Conservation (phyloP, 2,888 invertebrate genomes). For the Parascotia fuliginaria region DNA sequence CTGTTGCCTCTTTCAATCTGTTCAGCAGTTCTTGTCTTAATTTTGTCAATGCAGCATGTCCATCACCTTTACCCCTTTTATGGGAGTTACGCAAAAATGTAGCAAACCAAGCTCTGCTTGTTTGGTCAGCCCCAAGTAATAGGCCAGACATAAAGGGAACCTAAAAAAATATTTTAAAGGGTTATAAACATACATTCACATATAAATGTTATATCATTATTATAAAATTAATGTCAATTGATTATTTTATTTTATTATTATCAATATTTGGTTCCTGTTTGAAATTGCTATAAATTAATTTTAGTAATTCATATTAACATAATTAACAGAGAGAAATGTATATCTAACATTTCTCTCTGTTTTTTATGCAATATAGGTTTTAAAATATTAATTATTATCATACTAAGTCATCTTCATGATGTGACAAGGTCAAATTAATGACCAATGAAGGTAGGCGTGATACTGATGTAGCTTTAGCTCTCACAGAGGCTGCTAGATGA, state of each 20-base stretch:
- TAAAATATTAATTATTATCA: no score
- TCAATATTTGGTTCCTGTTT: no score
- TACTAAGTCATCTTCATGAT: constrained; percentile 86
- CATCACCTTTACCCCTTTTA: constrained; percentile 91
- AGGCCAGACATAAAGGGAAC: constrained; percentile 96
- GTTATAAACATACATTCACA: no score
- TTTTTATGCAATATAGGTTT: no score
- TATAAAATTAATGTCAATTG: no score
- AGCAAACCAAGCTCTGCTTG: constrained; percentile 96
- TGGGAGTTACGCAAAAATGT: constrained; percentile 95
- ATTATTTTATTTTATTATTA: no score
- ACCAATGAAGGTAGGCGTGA: constrained; percentile 96
- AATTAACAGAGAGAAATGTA: no score
- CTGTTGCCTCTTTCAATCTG: constrained; percentile 89
- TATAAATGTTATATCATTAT: no score
- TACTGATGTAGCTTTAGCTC: constrained; percentile 95
- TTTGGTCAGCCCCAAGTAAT: constrained; percentile 95
- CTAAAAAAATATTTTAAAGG: constrained; percentile 49
- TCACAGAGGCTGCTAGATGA: constrained; percentile 92
- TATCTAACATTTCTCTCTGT: no score
- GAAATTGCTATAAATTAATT: no score
- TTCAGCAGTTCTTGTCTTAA: constrained; percentile 92
- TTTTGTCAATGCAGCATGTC: constrained; percentile 87
- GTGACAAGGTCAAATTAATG: constrained; percentile 91
- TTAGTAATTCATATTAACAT: no score